Base-by-base conservation (phyloP, 1,140 invertebrate species). In the Drusus annulatus region DNA sequence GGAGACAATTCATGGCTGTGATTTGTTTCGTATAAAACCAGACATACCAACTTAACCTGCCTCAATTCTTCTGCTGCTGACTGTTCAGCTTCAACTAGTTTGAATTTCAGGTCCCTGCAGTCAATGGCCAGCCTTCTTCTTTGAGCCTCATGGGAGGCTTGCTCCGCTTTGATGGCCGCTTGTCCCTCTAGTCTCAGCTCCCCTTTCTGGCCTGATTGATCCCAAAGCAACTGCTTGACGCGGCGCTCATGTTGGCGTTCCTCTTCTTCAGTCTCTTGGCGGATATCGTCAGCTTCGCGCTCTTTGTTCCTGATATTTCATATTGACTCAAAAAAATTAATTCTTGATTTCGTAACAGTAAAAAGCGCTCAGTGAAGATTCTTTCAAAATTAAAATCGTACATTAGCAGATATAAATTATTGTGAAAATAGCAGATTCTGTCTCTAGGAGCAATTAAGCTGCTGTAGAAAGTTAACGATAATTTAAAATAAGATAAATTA, bases 91-190 rank as follows among this genome's bases (percentile, higher is more conserved):
- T 97, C 95, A 81, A 93, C 92, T 8, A 96, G 90, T 76, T 93
- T 90, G 78, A 93, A 92, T 81, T 95, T 94, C 58, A 97, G 86
- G 3, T 92, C 90, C 19, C 93, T 91, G 86, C 97, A 97, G 84
- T 98, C 96, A 81, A 92, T 92, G 0, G 95, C 88, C 3, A 97
- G 86, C 84, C 96, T 93, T 62, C 92, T 88, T 86, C 98, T 96
- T 87, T 96, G 93, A 63, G 92, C 88, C 21, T 90, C 87, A 85
- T 96, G 93, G 85, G 94, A 92, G 84, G 95, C 94, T 86, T 95
- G 92, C 6, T 93, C 92, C 10, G 94, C 86, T 88, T 96, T 95
- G 6, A 96, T 87, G 10, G 93, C 91, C 0, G 95, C 94, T 87
- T 95, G 91, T 31, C 93, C 92, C 85, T 96, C 94, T 8, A 94